Evolutionary conservation across 2,113 vertebrate species (phyloP).

Genomic region (Hyla sarda): DNA sequence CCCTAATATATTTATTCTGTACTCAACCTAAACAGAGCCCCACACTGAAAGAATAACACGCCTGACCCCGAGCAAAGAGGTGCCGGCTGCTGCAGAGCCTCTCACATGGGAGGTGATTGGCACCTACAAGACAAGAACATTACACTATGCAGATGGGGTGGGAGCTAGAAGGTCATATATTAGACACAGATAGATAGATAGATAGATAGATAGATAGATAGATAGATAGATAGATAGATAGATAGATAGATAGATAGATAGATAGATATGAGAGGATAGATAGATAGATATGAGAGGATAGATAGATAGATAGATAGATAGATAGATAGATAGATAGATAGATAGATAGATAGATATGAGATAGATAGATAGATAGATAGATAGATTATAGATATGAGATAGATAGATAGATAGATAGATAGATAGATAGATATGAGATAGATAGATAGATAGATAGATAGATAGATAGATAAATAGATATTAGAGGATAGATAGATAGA

Average conservation of each 20-base stretch:
- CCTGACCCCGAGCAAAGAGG: neutral
- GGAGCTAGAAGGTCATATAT: neutral
- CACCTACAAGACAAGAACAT: slow-evolving; percentile 15
- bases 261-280: neutral
- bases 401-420: neutral
- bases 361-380: slow-evolving; percentile 1
- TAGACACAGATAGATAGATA: neutral
- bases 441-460: slow-evolving; percentile 3
- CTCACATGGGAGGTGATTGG: neutral
- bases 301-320: neutral
- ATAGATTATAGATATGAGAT: neutral
- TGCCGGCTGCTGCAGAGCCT: neutral
- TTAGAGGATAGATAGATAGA: neutral
- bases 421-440: neutral
- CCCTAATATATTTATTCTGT: slow-evolving; percentile 55
- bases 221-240: slow-evolving; percentile 30
- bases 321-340: neutral
- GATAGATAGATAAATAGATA: slow-evolving; percentile 8
- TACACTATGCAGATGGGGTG: neutral
- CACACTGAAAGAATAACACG: slow-evolving; percentile 42
- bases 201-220: neutral
- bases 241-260: neutral
- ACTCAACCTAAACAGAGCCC: slow-evolving; percentile 33
- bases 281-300: slow-evolving; percentile 1
- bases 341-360: neutral